Base-by-base conservation (phyloP, 2,113 vertebrate species). In the Clarias macrocephalus region DNA sequence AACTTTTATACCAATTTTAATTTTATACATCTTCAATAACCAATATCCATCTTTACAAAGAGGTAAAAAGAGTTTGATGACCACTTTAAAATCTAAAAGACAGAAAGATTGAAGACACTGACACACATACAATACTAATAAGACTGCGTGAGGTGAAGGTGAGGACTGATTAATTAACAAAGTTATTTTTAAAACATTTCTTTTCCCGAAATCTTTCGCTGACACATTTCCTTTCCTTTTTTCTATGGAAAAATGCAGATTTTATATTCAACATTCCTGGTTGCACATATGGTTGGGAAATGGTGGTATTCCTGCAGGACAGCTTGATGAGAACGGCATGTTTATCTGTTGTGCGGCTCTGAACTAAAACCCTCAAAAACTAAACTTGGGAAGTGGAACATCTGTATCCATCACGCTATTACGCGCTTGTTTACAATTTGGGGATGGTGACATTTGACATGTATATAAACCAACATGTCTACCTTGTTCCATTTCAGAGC, bases 251-350 rank as follows among this genome's bases (percentile, higher is more conserved):
- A 16, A 19, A 82, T 70, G 59, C 16, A 66, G 12, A 16, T 48
- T 63, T 62, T 84, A n/a, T n/a, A 72, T 87, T 87, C 82, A 52
- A 5, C 37, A 70, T 87, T 48, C 48, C 80, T 88, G 77, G 85
- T 87, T 48, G 80, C 19, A 15, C 86, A 16, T 59, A 12, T 89
- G 57, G 80, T 85, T 89, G 62, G 23, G 70, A 90, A 91, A 91
- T 85, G 42, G 12, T 33, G 85, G 59, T 13, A 75, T 68, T 86
- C 52, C 15, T 37, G 21, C 59, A 66, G 48, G 73, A 11, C 5
- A 33, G 73, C 5, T 65, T 54, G 33, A 92, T 88, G 68, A 85
- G 66, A 90, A 91, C 86, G 89, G 83, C 16, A 42, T 89, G 86
- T 84, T 57, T 77, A 85, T 82, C 28, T 56, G 62, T 79, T 33